These are phyloP conservation scores for Drosophila setifemur DNA, from an alignment of 1,140 invertebrate genomes.

Conservation along the genomic window DNA sequence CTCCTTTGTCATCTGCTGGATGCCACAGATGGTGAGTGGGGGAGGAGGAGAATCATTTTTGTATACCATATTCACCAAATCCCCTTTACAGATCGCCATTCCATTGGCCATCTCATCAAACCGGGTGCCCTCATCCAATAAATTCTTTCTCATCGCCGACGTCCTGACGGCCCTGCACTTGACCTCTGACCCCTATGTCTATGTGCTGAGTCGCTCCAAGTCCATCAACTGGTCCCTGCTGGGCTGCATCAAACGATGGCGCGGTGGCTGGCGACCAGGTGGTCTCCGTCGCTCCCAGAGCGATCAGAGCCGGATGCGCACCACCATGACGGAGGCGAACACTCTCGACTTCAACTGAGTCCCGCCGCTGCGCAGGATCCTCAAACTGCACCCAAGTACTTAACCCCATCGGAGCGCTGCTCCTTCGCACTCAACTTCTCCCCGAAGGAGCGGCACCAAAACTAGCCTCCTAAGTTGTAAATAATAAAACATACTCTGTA, in stretches of 20 bases:
- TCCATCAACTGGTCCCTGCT: constrained; percentile 67
- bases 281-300: constrained; percentile 71
- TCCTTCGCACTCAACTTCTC: background rate
- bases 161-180: constrained; percentile 91
- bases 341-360: constrained; percentile 62
- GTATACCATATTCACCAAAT: too few species aligned
- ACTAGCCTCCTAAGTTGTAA: constrained; percentile 35
- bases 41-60: background rate
- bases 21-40: constrained; percentile 91
- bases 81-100: constrained; percentile 85
- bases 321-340: constrained; percentile 72
- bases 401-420: background rate
- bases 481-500: constrained; percentile 28
- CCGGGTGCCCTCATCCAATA: constrained; percentile 55
- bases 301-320: constrained; percentile 77
- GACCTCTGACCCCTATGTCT: constrained; percentile 91
- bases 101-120: constrained; percentile 84
- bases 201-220: constrained; percentile 87
- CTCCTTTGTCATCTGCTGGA: constrained; percentile 92
- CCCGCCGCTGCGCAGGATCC: constrained; percentile 3
- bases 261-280: constrained; percentile 56
- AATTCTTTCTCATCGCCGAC: constrained; percentile 85
- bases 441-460: background rate
- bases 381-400: constrained; percentile 36
- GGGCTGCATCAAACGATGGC: constrained; percentile 70